Conservation (phyloP, 2,888 invertebrate genomes). For the Lasius platythorax region DNA sequence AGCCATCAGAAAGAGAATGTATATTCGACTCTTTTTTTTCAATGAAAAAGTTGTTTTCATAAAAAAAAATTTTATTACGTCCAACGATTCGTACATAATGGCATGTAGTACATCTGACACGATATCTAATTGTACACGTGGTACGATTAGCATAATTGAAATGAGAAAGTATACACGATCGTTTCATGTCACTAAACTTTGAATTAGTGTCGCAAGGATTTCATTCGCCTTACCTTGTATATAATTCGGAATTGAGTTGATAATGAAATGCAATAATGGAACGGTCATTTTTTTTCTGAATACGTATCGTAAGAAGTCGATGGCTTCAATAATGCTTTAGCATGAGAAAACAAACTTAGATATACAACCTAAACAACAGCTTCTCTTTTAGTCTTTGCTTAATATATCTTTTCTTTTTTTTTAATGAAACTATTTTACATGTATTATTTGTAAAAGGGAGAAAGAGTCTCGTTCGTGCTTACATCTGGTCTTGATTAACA, state of each 20-base stretch:
- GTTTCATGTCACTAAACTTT: constrained; percentile 64
- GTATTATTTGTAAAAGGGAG: neutral
- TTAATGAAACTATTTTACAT: neutral
- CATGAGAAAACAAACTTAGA: neutral
- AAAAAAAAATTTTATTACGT: neutral
- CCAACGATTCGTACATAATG: constrained; percentile 7
- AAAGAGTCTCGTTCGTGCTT: neutral
- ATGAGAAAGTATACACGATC: constrained; percentile 49
- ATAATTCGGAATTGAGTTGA: constrained; percentile 50
- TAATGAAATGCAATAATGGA: neutral
- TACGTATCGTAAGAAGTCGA: neutral
- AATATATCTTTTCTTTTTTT: neutral
- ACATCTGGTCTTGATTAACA: neutral
- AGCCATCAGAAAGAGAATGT: neutral
- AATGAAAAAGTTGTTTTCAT: neutral
- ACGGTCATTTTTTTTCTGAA: neutral
- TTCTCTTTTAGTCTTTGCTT: neutral
- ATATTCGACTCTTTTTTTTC: neutral
- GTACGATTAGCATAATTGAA: constrained; percentile 32
- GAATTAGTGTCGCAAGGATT: constrained; percentile 62
- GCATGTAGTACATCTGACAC: neutral
- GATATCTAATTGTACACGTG: neutral
- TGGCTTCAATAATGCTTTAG: neutral
- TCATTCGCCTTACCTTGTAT: constrained; percentile 2
- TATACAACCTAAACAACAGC: neutral